A percentile compares a stretch with the other conserved stretches of the same genome.
phyloP scores from a whole-genome alignment of 2,888 invertebrate species.

The Metalampra italica region DNA sequence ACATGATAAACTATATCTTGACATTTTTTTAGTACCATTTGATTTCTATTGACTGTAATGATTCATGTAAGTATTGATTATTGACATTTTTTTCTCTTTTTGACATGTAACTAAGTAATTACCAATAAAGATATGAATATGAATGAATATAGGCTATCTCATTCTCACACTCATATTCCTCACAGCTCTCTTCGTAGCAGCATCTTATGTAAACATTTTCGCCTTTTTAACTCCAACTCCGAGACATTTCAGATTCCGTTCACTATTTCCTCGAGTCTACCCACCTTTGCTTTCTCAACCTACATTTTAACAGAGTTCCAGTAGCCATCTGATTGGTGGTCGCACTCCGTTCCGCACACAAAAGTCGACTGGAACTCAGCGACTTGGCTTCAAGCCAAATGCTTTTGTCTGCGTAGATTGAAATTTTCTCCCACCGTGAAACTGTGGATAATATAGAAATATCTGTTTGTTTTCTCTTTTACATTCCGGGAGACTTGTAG shows the following conservation, averaged over 20 bases:
- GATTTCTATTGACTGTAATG: too few species aligned
- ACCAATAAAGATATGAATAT: too few species aligned
- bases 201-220: background rate
- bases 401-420: slow-evolving; percentile 37
- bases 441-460: slow-evolving; percentile 30
- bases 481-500: too few species aligned
- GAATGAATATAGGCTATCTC: too few species aligned
- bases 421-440: slow-evolving; percentile 29
- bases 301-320: slow-evolving; percentile 20
- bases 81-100: too few species aligned
- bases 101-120: too few species aligned
- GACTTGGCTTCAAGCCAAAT: slow-evolving; percentile 32
- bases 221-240: background rate
- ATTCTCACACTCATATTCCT: too few species aligned
- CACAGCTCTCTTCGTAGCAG: too few species aligned
- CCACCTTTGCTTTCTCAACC: slow-evolving; percentile 7
- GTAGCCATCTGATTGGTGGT: slow-evolving; percentile 29
- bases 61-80: too few species aligned
- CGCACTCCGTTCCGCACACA: slow-evolving; percentile 12
- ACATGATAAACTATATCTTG: too few species aligned
- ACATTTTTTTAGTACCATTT: too few species aligned
- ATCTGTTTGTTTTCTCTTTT: slow-evolving; percentile 16
- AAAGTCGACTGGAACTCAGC: slow-evolving; percentile 17
- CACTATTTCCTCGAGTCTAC: background rate
- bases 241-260: background rate